Conservation (phyloP, 2,113 vertebrate species). For the Ophthalmolycus amberensis region DNA sequence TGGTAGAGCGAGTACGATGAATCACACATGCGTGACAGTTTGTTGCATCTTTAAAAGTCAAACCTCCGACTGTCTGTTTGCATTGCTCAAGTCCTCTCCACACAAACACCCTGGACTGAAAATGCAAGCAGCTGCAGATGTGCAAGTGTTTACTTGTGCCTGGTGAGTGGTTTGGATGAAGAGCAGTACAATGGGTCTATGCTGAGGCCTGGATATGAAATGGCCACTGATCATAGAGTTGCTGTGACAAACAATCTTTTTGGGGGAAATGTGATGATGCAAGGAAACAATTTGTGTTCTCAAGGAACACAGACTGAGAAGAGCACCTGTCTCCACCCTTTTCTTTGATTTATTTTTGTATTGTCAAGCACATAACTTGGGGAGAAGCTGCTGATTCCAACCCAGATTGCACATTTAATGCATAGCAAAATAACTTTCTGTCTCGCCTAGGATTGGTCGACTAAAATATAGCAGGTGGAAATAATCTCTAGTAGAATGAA, state of each 20-base stretch:
- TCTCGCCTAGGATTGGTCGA: not conserved
- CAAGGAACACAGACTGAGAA: not conserved
- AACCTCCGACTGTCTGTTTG: conserved; percentile 32
- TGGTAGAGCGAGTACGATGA: conserved; percentile 26
- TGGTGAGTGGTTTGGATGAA: not conserved
- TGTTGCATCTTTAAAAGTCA: conserved; percentile 53
- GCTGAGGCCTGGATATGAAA: not conserved
- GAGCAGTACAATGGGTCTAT: not conserved
- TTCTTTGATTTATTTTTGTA: not conserved
- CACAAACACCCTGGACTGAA: conserved; percentile 2
- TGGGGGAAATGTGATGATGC: not conserved
- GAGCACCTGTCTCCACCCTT: not conserved
- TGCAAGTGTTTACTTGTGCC: conserved; percentile 1
- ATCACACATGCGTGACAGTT: conserved; percentile 31
- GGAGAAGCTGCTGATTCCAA: not conserved
- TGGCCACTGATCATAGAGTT: conserved; percentile 5
- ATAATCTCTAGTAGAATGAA: too few species aligned
- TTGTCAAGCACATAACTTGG: not conserved
- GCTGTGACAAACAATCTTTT: not conserved
- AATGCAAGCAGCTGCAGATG: conserved; percentile 3
- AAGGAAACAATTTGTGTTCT: not conserved
- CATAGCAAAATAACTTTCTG: not conserved
- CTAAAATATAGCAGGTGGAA: not conserved
- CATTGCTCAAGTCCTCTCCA: conserved; percentile 7
- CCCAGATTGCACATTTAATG: not conserved